Evolutionary conservation across 2,797 vertebrate species (phyloP), one percentile per base, ranked within the genome.

Genomic region (Chloroceryle amazona): DNA sequence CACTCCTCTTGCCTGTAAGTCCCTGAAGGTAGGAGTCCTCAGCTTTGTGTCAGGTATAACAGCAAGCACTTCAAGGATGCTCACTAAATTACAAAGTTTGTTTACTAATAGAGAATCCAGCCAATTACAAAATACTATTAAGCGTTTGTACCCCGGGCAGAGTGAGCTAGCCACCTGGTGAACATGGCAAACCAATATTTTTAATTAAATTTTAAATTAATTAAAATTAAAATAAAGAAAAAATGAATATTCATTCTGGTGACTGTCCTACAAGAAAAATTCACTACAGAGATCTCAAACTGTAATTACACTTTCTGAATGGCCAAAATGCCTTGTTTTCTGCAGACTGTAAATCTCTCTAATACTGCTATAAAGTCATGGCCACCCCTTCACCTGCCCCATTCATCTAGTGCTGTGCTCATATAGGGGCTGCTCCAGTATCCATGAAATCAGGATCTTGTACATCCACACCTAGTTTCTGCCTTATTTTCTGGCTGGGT

Each of bases 121-220:
- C 17, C 82, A 81, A 55, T 81, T 91, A 78, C 72, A 86, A 90
- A 94, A 83, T 49, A 41, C 67, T 93, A 44, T 85, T 72, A 78
- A 37, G 41, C 3, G 2, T 66, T 93, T 60, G 55, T 65, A 62
- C 37, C 70, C 70, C 46, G 28, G 70, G 62, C 79, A 47, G 81
- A 86, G 61, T 0, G 0, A 90, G 51, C 35, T 42, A 58, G 70
- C 44, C 3, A 8, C 65, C 44, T 58, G 57, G 51, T 72, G 82
- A 93, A 90, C 22, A 54, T 11, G 31, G 44, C 55, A 93, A 92
- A 85, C 63, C 81, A 66, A n/a, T 75, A 68, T 81, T 93, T 95
- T 91, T 79, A 93, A 96, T 93, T 91, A 91, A 93, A 96, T 83
- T 58, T 41, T 41, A 41, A 41, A 41, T 41, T 41, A 41, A 41